Evolutionary conservation across 2,797 vertebrate species (phyloP).

Genomic region (Allenopithecus nigroviridis): DNA sequence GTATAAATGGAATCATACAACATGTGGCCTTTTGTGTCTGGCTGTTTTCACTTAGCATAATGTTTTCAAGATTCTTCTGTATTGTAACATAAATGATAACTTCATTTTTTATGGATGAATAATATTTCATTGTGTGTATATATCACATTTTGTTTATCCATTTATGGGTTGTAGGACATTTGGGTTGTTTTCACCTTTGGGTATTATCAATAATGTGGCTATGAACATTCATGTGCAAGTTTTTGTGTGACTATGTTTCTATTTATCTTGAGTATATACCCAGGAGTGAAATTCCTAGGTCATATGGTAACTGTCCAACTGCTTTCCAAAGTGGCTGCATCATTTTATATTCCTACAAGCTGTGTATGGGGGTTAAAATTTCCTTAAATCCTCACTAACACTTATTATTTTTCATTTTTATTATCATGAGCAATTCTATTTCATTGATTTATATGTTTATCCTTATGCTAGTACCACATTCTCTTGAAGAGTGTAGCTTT

Average conservation of each 20-base stretch:
- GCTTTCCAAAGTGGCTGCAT: neutral
- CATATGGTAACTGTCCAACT: neutral
- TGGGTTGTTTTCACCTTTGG: neutral
- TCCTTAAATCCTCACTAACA: neutral
- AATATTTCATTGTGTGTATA: neutral
- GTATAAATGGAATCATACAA: neutral
- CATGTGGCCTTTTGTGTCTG: neutral
- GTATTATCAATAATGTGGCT: neutral
- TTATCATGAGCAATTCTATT: neutral
- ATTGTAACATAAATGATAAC: neutral
- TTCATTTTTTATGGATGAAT: neutral
- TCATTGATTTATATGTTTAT: neutral
- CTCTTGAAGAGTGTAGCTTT: neutral
- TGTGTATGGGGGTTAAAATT: neutral
- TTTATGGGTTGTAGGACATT: neutral
- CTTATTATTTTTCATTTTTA: neutral
- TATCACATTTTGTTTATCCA: neutral
- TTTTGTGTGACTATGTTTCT: neutral
- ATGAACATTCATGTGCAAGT: neutral
- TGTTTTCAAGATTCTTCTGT: neutral
- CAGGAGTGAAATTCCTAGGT: neutral
- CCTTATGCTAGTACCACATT: neutral
- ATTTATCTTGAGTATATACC: neutral
- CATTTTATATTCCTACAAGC: neutral
- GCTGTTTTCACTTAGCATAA: neutral